Evolutionary conservation across 1,140 invertebrate species (phyloP), one percentile per base, ranked within the genome.

Genomic region (Hylaeus anthracinus): DNA sequence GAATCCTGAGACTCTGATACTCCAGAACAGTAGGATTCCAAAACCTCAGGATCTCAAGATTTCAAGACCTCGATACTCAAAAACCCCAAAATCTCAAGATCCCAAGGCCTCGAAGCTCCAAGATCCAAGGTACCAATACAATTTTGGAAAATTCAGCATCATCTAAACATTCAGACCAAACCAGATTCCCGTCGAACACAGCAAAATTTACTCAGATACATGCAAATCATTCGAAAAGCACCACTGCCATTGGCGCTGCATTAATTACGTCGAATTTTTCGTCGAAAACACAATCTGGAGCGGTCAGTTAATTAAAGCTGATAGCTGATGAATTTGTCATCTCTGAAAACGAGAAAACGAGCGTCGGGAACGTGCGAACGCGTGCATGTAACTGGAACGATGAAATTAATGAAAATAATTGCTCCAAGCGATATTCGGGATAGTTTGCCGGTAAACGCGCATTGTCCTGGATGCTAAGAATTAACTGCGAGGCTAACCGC

Each of bases 341-440:
- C 45, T 10, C 39, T 15, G 48, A 14, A 60, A 74, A 66, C 9
- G 65, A 60, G 56, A 51, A 51, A 70, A 70, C 45, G 39, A 26
- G 9, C n/a, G 51, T 2, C 14, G 15, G 48, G 37, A 26, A n/a
- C 43, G 39, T 48, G 5, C 2, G 45, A 3, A 10, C 14, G 43
- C 56, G 43, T 10, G 10, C 43, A 14, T 8, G 55, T n/a, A 53
- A 53, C 55, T 45, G 45, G 60, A 77, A 77, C 65, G 43, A 61
- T 61, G 74, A 70, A 77, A 70, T 77, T 77, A 77, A 77, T 77
- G 53, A 60, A 70, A 70, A 61, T 77, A 60, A 66, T 53, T 41
- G 56, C 48, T 15, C n/a, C n/a, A 5, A n/a, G 43, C 3, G 5
- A 45, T 48, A 58, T 72, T 48, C n/a, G 1, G 43, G 12, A 26